Evolutionary conservation across 2,797 vertebrate species (phyloP), one percentile per base, ranked within the genome.

Genomic region (Myoxocephalus aenaeus): DNA sequence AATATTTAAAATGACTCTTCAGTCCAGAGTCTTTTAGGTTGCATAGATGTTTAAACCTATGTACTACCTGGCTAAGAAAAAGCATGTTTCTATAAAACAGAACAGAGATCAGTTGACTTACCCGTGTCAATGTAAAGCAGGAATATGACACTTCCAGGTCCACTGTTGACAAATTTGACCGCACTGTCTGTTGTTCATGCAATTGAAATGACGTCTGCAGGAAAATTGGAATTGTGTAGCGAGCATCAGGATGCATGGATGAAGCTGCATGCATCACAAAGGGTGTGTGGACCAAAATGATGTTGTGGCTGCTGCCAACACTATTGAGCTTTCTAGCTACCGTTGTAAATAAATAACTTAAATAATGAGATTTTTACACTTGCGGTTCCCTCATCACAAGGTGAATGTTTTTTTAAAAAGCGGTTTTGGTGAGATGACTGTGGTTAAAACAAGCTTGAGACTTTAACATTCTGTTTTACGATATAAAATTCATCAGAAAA

Each of bases 51-150:
- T 34, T 11, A 62, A 42, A 57, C 1, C 3, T 54, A 27, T 4
- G 15, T 20, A 53, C 36, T 38, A 63, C 12, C 9, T 63, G 25
- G 17, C 29, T 50, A 14, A 4, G 4, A 59, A 68, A 68, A 38
- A 36, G 14, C 32, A 38, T 1, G 57, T 6, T 20, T 27, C 20
- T 44, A n/a, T 25, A 63, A 27, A 56, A 34, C 48, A 15, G 12
- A 27, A 27, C 15, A 51, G 34, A 17, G 14, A 36, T 51, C 2
- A 8, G 40, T 11, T 29, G 25, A 77, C 74, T 75, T 67, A 83
- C 72, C 57, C 1, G 2, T 42, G 32, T 61, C 22, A 12, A 63
- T 71, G 22, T 59, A 8, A 57, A 54, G n/a, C 22, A 29, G 46
- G 51, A 27, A 6, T 14, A 48, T 6, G 12, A 32, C 53, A 40